Percentiles rank a stretch among this genome's conserved stretches.
Evolutionary conservation across 2,888 invertebrate genomes (phyloP).

Genomic region (Agonum fuliginosum): DNA sequence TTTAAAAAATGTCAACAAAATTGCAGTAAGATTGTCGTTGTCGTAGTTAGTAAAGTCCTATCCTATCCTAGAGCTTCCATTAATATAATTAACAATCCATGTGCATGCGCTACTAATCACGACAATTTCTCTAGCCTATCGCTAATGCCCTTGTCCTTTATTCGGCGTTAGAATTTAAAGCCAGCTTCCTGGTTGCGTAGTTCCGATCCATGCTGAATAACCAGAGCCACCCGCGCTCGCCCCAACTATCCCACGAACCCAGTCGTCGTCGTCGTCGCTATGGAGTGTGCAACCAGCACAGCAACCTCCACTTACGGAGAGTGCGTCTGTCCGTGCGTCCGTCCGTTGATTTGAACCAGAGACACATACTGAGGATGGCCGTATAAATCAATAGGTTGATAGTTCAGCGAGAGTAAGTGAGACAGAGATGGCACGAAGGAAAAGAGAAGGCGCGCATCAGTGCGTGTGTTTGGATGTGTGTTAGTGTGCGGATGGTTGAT

Average conservation of each 20-base stretch:
- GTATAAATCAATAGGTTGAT: slow-evolving; percentile 58
- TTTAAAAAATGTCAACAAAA: too few relatives aligned
- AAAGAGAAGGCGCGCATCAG: slow-evolving; percentile 13
- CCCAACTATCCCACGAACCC: slow-evolving; percentile 1
- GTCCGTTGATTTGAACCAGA: slow-evolving; percentile 41
- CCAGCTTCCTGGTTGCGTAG: neutral
- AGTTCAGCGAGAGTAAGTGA: slow-evolving; percentile 45
- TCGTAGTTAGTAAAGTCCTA: too few relatives aligned
- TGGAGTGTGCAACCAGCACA: slow-evolving; percentile 6
- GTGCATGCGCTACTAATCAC: neutral
- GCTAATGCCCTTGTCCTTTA: neutral
- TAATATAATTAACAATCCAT: neutral
- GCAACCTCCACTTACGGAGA: slow-evolving; percentile 40
- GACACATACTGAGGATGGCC: slow-evolving; percentile 51
- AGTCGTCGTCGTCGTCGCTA: neutral
- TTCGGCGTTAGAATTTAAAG: slow-evolving; percentile 1
- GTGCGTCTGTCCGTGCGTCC: slow-evolving; percentile 41
- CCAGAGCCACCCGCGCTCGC: neutral
- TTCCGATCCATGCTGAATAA: neutral
- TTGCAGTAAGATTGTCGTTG: too few relatives aligned
- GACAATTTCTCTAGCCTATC: neutral
- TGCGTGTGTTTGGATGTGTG: slow-evolving; percentile 40
- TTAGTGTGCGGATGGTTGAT: slow-evolving; percentile 42
- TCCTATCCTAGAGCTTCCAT: neutral
- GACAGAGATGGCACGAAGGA: neutral